phyloP scores from a whole-genome alignment of 2,797 vertebrate genomes.

The Clarias pachynema region DNA sequence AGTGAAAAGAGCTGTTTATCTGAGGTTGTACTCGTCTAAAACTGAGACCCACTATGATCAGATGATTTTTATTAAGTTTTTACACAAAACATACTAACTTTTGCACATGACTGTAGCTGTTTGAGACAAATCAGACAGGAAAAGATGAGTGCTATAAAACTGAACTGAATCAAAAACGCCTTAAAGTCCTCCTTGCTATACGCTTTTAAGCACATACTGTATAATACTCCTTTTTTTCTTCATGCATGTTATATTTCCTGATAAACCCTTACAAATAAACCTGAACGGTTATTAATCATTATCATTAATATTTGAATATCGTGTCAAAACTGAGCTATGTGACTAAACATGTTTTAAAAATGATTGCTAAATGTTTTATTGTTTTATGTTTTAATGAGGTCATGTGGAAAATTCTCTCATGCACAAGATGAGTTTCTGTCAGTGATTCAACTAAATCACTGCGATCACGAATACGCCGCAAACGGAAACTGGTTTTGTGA shows the following conservation, averaged over 20 bases:
- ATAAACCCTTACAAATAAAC: neutral
- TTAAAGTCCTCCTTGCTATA: neutral
- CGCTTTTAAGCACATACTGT: neutral
- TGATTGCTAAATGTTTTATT: neutral
- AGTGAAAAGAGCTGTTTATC: too few species aligned
- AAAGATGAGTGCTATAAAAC: too few species aligned
- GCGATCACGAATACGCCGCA: neutral
- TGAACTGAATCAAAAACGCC: too few species aligned
- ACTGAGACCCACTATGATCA: too few species aligned
- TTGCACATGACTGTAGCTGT: too few species aligned
- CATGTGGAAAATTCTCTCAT: neutral
- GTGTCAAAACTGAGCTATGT: neutral
- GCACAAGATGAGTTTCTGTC: neutral
- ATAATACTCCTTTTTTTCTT: neutral
- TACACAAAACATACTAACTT: too few species aligned
- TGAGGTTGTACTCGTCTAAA: too few species aligned
- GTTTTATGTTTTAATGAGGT: neutral
- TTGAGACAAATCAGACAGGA: too few species aligned
- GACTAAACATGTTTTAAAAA: neutral
- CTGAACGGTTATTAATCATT: neutral
- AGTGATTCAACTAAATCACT: neutral
- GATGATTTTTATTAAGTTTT: too few species aligned
- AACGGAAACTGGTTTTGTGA: neutral
- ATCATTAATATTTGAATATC: neutral
- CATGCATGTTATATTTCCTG: neutral